Base-by-base conservation (phyloP, 30 jellyfish, hydroid and myxozoan genomes). In the Cassiopea xamachana region DNA sequence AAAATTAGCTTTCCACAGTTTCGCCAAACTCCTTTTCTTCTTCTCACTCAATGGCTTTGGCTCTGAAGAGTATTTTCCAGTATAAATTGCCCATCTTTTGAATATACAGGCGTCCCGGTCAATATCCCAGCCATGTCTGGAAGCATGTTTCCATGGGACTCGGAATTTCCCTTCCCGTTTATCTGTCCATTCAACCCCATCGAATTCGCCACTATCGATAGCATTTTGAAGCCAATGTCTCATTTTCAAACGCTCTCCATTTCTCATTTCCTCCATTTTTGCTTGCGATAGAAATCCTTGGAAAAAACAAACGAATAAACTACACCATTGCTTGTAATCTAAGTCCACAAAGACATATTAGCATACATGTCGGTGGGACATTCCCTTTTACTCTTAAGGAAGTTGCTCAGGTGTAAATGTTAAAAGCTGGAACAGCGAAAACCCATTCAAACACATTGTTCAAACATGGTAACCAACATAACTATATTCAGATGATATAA, bases 1-100 rank as follows among this genome's bases (percentile, higher is more conserved):
- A 84, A 94, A 94, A 89, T 94, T 94, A 7, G 98, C 98, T 87
- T 94, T 94, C 98, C 98, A 94, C n/a, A 71, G 75, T 77, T 94
- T 94, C 5, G 97, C 93, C 19, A 87, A 87, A 10, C 69, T 46
- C 19, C 94, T 46, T 27, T 58, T 87, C 77, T 87, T 72, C 84
- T 76, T 87, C 16, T 76, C 73, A 19, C 79, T 78, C 16, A 76
- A 73, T 45, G 43, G 83, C 43, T 68, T 60, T 59, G 61, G 49
- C 46, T 91, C 92, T 61, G 76, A 77, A 9, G 88, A 81, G 64
- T n/a, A 93, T 71, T 82, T 83, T 8, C 98, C 98, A 7, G 98
- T 94, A 91, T 94, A 90, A 14, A 90, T 80, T 1, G 98, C 98
- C 98, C 98, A 94, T 87, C 60, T 88, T 80, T 94, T 94, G 77